These are phyloP conservation scores for Drosophila busckii DNA, from an alignment of 1,140 invertebrate species.

Conservation along the genomic window DNA sequence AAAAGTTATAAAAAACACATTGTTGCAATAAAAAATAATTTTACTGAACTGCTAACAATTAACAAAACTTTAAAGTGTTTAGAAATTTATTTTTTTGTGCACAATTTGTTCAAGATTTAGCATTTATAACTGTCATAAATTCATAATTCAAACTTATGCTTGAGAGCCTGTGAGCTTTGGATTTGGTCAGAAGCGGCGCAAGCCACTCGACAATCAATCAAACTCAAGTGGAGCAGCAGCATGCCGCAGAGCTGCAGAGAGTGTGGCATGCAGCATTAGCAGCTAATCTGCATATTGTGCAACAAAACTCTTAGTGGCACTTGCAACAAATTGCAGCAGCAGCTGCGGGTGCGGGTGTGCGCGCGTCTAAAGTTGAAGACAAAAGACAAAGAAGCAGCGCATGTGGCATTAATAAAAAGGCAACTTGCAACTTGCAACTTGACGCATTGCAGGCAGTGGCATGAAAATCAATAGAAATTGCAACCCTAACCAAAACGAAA, in stretches of 20 bases:
- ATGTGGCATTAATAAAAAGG: slow-evolving; percentile 30
- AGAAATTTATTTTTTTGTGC: no score
- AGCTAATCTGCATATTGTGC: slow-evolving; percentile 74
- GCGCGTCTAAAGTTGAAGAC: slow-evolving; percentile 34
- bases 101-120: no score
- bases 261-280: slow-evolving; percentile 44
- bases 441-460: slow-evolving; percentile 8
- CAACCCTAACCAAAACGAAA: slow-evolving; percentile 52
- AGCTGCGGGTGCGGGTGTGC: slow-evolving; percentile 52
- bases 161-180: neutral
- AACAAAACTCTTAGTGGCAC: slow-evolving; percentile 47
- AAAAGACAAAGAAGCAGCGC: slow-evolving; percentile 12
- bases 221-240: slow-evolving; percentile 51
- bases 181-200: slow-evolving; percentile 1
- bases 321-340: slow-evolving; percentile 62
- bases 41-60: no score
- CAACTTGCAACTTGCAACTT: slow-evolving; percentile 5
- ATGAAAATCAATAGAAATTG: slow-evolving; percentile 72
- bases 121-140: slow-evolving; percentile 10
- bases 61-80: no score
- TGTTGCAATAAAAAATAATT: no score
- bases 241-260: slow-evolving; percentile 5
- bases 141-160: neutral
- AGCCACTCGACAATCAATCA: slow-evolving; percentile 72
- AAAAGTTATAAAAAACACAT: no score